phyloP scores from a whole-genome alignment of 2,113 vertebrate genomes.

The Boulengeromyrus knoepffleri region DNA sequence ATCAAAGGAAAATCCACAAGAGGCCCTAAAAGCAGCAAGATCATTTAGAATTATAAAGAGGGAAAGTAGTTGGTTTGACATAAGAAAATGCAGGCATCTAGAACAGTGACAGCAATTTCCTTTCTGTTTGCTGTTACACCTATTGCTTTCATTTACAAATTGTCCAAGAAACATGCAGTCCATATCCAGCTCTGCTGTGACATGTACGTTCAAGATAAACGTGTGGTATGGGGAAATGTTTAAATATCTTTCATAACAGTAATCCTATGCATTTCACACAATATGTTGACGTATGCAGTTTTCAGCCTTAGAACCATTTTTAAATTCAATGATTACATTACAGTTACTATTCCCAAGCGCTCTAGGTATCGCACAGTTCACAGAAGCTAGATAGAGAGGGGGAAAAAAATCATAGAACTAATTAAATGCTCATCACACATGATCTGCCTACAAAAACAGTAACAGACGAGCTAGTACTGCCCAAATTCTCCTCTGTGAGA shows the following conservation, averaged over 20 bases:
- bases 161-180: not conserved
- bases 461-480: slow-evolving; percentile 34
- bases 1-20: not conserved
- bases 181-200: not conserved
- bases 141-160: not conserved
- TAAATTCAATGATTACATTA: not conserved
- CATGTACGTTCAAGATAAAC: not conserved
- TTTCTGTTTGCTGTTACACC: not conserved
- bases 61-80: not conserved
- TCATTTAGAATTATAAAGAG: not conserved
- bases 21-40: not conserved
- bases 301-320: not conserved
- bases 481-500: not conserved
- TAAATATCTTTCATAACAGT: not conserved
- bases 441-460: slow-evolving; percentile 30
- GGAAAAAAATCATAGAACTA: slow-evolving; percentile 29
- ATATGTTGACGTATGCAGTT: not conserved
- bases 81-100: not conserved
- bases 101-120: not conserved
- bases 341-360: not conserved
- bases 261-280: not conserved
- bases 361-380: slow-evolving; percentile 12
- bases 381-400: slow-evolving; percentile 1
- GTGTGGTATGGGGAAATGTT: not conserved
- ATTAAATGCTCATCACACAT: slow-evolving; percentile 47